Percentiles rank a stretch among this genome's conserved stretches.
Evolutionary conservation across 1,140 invertebrate species (phyloP).

Genomic region (Calosoma granatense): DNA sequence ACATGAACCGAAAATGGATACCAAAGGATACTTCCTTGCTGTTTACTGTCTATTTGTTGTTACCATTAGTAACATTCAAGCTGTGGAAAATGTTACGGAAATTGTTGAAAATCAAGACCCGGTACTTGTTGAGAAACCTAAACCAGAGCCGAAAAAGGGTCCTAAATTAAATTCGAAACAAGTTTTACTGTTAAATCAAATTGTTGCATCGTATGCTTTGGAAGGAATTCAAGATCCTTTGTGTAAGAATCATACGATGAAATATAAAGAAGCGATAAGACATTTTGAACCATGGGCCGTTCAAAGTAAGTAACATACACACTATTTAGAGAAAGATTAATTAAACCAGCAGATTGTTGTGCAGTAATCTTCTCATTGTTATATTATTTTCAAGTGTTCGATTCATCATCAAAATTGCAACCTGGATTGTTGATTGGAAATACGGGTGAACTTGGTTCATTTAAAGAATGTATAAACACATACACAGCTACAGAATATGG

Average conservation of each 20-base stretch:
- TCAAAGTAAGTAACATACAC: constrained; percentile 19
- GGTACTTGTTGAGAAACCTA: background rate
- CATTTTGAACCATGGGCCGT: constrained; percentile 26
- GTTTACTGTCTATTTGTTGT: too few species aligned
- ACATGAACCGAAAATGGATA: too few species aligned
- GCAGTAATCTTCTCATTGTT: constrained; percentile 1
- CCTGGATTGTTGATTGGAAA: constrained; percentile 9
- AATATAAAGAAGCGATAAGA: constrained; percentile 21
- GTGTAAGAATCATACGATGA: constrained; percentile 20
- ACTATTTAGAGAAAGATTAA: constrained; percentile 9
- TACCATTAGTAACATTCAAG: too few species aligned
- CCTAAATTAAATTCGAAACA: constrained; percentile 24
- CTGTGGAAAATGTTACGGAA: too few species aligned
- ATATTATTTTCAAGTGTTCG: constrained; percentile 26
- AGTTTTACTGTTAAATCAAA: constrained; percentile 25
- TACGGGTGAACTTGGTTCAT: constrained; percentile 12
- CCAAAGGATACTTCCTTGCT: too few species aligned
- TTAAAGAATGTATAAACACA: constrained; percentile 10
- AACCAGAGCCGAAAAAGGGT: constrained; percentile 3
- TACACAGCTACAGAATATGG: background rate
- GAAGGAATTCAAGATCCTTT: constrained; percentile 18
- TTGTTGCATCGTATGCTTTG: constrained; percentile 21
- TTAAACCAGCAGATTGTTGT: background rate
- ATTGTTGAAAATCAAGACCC: background rate
- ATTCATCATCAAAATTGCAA: constrained; percentile 24